These are phyloP conservation scores for Nasonia vitripennis DNA, from an alignment of 1,140 invertebrate genomes.

Conservation along the genomic window DNA sequence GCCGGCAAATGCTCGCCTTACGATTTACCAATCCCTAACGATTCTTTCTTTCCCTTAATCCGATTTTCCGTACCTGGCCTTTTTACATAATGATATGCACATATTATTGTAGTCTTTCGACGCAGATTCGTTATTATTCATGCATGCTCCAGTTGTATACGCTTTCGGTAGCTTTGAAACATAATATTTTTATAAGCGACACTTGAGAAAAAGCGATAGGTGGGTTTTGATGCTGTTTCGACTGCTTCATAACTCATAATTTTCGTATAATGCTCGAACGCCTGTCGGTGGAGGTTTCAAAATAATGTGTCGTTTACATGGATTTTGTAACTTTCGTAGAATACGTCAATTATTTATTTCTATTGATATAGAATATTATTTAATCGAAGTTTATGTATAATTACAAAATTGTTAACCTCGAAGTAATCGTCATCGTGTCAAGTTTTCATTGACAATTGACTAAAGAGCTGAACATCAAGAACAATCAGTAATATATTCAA, in stretches of 20 bases:
- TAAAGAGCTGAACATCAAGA: too few species aligned
- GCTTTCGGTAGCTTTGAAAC: not conserved
- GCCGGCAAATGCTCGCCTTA: not conserved
- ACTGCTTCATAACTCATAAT: not conserved
- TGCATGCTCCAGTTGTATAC: not conserved
- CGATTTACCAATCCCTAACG: constrained; percentile 27
- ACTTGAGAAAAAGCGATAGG: not conserved
- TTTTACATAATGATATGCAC: constrained; percentile 5
- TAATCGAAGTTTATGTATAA: too few species aligned
- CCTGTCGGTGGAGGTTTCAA: not conserved
- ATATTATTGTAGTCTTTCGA: not conserved
- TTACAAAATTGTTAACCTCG: too few species aligned
- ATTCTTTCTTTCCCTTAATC: constrained; percentile 14
- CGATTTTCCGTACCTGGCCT: not conserved
- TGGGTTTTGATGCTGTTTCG: too few species aligned
- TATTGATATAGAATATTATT: too few species aligned
- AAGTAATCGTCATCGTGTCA: too few species aligned
- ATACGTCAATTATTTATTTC: too few species aligned
- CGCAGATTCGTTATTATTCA: not conserved
- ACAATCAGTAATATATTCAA: too few species aligned
- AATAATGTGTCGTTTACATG: not conserved
- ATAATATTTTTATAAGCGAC: not conserved
- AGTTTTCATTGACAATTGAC: too few species aligned
- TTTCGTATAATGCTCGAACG: not conserved
- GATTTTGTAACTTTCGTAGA: not conserved